Evolutionary conservation across 2,797 vertebrate species (phyloP), one percentile per base, ranked within the genome.

Genomic region (Aerospiza tachiro): DNA sequence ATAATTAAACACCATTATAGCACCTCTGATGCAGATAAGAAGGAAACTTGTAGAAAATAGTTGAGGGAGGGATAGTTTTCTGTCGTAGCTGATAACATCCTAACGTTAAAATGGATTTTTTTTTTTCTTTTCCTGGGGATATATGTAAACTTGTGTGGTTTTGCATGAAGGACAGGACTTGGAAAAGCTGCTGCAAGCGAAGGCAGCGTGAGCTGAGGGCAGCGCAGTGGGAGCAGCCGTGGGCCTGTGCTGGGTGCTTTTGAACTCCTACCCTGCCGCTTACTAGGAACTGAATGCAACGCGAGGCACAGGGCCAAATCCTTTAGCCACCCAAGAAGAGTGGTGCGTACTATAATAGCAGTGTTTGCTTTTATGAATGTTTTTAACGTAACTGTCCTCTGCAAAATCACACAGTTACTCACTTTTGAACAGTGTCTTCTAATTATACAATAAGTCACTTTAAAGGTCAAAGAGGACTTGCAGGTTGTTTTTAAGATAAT

Each of bases 261-360:
- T 89, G 84, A 96, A 79, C 82, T 92, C 75, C 86, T 91, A 68
- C 85, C 72, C 82, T 61, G 61, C 62, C 3, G 72, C 94, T 96
- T 91, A 67, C 89, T 50, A 94, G 92, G 93, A 95, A 75, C 93
- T 52, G 90, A 90, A 72, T 79, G 58, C 82, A 94, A 7, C 11
- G 4, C 1, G 4, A 93, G 96, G 93, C 93, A 94, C 52, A 12
- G 90, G 80, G 93, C 94, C 96, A 96, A 93, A 72, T 83, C 87
- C 65, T 93, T 79, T 61, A 93, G 90, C 94, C 96, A 96, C 96
- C 96, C 95, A 95, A 93, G 92, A 94, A 95, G 95, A 96, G 84
- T 83, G 53, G 82, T 91, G 79, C 25, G 6, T 70, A 55, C 90
- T 96, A 20, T 88, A 96, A 91, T 86, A 96, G 88, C 83, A 82